Evolutionary conservation across 2,888 invertebrate species (phyloP).

Genomic region (Chymomyza fuscimana): DNA sequence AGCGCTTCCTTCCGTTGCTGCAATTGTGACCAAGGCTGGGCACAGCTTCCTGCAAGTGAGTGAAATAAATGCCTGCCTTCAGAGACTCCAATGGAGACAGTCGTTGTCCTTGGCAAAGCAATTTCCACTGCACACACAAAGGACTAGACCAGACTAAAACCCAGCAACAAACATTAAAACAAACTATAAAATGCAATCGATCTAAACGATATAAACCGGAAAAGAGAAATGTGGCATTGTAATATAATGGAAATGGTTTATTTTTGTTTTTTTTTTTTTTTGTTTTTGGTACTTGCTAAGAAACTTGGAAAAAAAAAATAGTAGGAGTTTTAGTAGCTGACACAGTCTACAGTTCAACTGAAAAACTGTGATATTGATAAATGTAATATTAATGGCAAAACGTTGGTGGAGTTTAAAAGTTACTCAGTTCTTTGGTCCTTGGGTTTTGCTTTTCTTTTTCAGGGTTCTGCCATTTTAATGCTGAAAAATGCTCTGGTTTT

Average conservation of each 20-base stretch:
- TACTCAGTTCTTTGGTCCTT: slow-evolving; percentile 27
- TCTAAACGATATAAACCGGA: slow-evolving; percentile 72
- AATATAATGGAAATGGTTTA: slow-evolving; percentile 67
- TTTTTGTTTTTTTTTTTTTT: slow-evolving; percentile 43
- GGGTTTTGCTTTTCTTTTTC: slow-evolving; percentile 26
- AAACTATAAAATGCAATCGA: slow-evolving; percentile 76
- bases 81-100: slow-evolving; percentile 41
- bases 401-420: slow-evolving; percentile 65
- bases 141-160: slow-evolving; percentile 19
- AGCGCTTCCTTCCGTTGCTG: slow-evolving; percentile 67
- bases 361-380: slow-evolving; percentile 74
- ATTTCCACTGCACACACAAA: slow-evolving; percentile 32
- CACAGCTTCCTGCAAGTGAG: slow-evolving; percentile 40
- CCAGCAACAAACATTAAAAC: slow-evolving; percentile 60
- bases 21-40: slow-evolving; percentile 18
- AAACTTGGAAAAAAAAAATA: slow-evolving; percentile 34
- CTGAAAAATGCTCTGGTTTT: slow-evolving; percentile 49
- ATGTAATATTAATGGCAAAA: slow-evolving; percentile 72
- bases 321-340: slow-evolving; percentile 13
- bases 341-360: slow-evolving; percentile 40
- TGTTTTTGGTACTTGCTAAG: slow-evolving; percentile 19
- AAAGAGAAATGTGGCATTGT: slow-evolving; percentile 71
- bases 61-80: slow-evolving; percentile 49
- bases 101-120: slow-evolving; percentile 36
- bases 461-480: neutral